Conservation (phyloP, 2,113 vertebrate genomes). For the Bubo bubo region DNA sequence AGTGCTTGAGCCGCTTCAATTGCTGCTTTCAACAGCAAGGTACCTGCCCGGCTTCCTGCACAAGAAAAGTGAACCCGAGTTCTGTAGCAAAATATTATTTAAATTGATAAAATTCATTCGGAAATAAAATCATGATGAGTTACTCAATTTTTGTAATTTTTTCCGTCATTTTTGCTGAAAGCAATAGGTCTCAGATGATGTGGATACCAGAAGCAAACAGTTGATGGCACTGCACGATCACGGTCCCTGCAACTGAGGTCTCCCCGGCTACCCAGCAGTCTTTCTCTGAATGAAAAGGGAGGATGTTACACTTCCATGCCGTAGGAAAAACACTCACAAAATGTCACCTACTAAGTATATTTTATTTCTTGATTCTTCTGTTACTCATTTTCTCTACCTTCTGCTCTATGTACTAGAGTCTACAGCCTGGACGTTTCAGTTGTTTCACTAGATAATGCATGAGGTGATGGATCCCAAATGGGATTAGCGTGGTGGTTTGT, state of each 20-base stretch:
- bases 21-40: background rate
- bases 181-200: background rate
- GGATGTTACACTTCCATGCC: background rate
- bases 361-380: background rate
- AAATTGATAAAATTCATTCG: background rate
- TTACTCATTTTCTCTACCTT: background rate
- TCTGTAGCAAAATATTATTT: background rate
- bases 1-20: background rate
- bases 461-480: background rate
- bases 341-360: background rate
- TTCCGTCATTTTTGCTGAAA: background rate
- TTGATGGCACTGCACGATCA: conserved; percentile 40
- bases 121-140: background rate
- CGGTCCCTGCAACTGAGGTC: background rate
- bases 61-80: background rate
- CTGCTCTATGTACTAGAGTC: background rate
- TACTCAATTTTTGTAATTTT: background rate
- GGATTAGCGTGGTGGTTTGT: background rate
- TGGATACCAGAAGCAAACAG: background rate
- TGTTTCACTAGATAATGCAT: background rate
- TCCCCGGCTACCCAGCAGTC: background rate
- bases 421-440: background rate
- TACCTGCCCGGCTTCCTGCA: background rate
- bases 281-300: background rate
- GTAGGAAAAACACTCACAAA: background rate